Percentiles rank a stretch among this genome's conserved stretches.
Conservation (phyloP, 2,888 invertebrate species). For the Argyresthia goedartella region DNA sequence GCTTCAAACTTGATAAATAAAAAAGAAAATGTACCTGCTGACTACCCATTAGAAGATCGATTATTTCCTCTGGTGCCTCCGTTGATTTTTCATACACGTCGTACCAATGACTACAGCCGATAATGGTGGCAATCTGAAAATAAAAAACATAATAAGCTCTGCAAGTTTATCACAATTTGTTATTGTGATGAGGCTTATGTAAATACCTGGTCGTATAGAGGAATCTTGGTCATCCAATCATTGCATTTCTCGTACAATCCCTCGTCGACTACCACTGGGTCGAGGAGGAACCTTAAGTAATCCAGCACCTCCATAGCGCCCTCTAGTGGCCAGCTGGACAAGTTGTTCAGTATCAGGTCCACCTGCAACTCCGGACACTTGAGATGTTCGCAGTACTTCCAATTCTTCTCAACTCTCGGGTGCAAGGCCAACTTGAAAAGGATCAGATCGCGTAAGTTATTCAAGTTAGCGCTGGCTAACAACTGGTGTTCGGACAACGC, state of each 20-base stretch:
- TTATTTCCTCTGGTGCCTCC: slow-evolving; percentile 63
- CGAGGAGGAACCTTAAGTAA: slow-evolving; percentile 53
- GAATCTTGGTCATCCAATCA: slow-evolving; percentile 72
- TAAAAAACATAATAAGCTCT: neutral
- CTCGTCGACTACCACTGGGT: slow-evolving; percentile 48
- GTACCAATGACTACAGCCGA: slow-evolving; percentile 72
- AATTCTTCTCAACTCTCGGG: slow-evolving; percentile 49
- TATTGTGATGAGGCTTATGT: neutral
- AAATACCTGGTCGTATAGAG: slow-evolving; percentile 73
- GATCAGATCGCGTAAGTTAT: slow-evolving; percentile 69
- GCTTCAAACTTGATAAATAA: neutral
- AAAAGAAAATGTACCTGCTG: slow-evolving; percentile 45
- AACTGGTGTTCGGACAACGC: slow-evolving; percentile 71
- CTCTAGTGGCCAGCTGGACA: slow-evolving; percentile 67
- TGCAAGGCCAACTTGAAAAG: slow-evolving; percentile 71
- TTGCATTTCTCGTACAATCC: slow-evolving; percentile 56
- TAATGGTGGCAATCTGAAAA: slow-evolving; percentile 66
- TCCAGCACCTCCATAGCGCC: slow-evolving; percentile 65
- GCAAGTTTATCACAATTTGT: neutral
- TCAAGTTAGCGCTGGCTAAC: slow-evolving; percentile 60
- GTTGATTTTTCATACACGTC: slow-evolving; percentile 67
- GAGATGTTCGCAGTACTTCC: slow-evolving; percentile 66
- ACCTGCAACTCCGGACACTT: slow-evolving; percentile 59
- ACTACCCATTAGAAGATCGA: slow-evolving; percentile 66
- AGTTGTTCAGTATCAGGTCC: slow-evolving; percentile 64